A percentile compares a stretch with the other conserved stretches of the same genome.
phyloP scores from a whole-genome alignment of 2,113 vertebrate genomes.

The Romanogobio albipinnatus region DNA sequence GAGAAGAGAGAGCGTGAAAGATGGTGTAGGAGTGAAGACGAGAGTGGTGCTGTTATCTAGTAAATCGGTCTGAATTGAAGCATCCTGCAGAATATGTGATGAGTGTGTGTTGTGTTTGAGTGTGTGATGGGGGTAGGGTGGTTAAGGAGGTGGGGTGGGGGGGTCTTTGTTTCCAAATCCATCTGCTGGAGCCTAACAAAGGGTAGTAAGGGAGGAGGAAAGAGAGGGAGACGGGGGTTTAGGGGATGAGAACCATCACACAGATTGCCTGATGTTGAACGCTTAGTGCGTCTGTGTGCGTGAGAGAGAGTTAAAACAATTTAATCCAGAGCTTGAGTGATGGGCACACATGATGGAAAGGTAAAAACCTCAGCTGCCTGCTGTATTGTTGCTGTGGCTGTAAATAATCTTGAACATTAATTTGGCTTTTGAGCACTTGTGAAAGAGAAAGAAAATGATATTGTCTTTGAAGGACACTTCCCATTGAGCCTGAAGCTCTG shows the following conservation, averaged over 20 bases:
- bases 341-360: neutral
- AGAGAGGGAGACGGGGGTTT: conserved; percentile 57
- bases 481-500: neutral
- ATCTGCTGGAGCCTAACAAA: conserved; percentile 89
- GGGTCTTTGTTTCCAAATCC: conserved; percentile 82
- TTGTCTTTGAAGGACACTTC: neutral
- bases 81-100: conserved; percentile 36
- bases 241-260: conserved; percentile 61
- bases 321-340: neutral
- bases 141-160: conserved; percentile 64
- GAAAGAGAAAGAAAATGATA: neutral
- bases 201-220: conserved; percentile 64
- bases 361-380: neutral
- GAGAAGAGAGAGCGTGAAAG: conserved; percentile 25
- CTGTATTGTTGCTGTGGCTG: neutral
- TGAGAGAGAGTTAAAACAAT: conserved; percentile 21
- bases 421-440: neutral
- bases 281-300: conserved; percentile 17
- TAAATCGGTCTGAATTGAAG: conserved; percentile 41
- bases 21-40: conserved; percentile 20
- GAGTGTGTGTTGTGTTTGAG: conserved; percentile 46
- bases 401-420: neutral
- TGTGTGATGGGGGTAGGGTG: conserved; percentile 59
- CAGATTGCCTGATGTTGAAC: conserved; percentile 25
- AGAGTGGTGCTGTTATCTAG: conserved; percentile 40